A percentile compares a stretch with the other conserved stretches of the same genome.
Evolutionary conservation across 2,113 vertebrate genomes (phyloP).

Genomic region (Synodontis membranacea): DNA sequence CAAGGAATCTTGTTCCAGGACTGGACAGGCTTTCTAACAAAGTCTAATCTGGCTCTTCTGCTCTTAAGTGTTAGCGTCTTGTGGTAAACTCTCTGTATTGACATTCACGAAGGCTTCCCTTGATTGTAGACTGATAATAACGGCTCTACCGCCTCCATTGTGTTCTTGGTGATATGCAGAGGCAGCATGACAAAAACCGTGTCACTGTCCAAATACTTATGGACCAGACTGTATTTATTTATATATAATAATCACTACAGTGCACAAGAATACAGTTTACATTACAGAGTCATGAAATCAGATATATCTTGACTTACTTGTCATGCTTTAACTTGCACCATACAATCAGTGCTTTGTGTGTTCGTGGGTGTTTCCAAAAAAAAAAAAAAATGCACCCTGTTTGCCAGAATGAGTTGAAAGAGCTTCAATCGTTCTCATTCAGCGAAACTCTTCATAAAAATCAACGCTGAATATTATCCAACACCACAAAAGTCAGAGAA

Average conservation of each 20-base stretch:
- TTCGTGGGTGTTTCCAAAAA: constrained; percentile 15
- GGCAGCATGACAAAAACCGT: too few relatives aligned
- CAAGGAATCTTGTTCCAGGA: too few relatives aligned
- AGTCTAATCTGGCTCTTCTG: too few relatives aligned
- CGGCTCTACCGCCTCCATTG: too few relatives aligned
- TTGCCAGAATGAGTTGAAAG: constrained; percentile 11
- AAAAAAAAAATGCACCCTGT: constrained; percentile 18
- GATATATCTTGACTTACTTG: not conserved
- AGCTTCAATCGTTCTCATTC: not conserved
- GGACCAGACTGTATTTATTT: too few relatives aligned
- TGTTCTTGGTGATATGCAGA: too few relatives aligned
- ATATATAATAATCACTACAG: not conserved
- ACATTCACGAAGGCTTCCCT: too few relatives aligned
- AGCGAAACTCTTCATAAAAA: not conserved
- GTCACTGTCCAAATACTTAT: too few relatives aligned
- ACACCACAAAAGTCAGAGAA: not conserved
- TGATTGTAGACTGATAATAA: too few relatives aligned
- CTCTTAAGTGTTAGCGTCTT: too few relatives aligned
- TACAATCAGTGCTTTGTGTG: constrained; percentile 33
- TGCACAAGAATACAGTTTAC: not conserved
- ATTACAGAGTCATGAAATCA: not conserved
- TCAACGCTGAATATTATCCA: not conserved
- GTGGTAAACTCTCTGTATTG: too few relatives aligned
- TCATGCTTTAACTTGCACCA: not conserved
- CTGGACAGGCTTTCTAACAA: too few relatives aligned